A percentile compares a stretch with the other conserved stretches of the same genome.
phyloP scores from a whole-genome alignment of 2,113 vertebrate species.

The Callipepla squamata region DNA sequence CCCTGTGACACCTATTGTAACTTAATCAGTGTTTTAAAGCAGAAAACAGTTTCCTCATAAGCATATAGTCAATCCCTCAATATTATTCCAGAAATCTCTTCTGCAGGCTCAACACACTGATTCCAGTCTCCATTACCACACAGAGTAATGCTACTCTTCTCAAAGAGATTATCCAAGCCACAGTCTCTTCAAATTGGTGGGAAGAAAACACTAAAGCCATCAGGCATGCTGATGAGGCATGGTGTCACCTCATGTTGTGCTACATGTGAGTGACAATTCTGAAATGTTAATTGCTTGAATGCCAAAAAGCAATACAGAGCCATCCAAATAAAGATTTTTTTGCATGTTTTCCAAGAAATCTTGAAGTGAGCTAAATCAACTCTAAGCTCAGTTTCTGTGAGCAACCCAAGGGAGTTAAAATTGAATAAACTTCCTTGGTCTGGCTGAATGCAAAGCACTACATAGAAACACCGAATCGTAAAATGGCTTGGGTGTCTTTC shows the following conservation, averaged over 20 bases:
- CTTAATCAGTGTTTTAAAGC: neutral
- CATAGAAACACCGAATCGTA: too few species aligned
- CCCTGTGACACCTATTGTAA: neutral
- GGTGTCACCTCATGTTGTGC: neutral
- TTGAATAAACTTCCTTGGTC: neutral
- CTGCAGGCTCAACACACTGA: neutral
- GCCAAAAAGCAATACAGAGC: neutral
- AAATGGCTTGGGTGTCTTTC: too few species aligned
- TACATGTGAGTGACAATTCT: neutral
- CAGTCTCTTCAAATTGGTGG: neutral
- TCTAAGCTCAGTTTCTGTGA: neutral
- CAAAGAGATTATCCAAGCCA: neutral
- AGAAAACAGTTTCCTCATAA: neutral
- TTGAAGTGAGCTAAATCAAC: neutral
- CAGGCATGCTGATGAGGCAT: neutral
- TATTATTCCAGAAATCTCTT: neutral
- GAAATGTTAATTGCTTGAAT: neutral
- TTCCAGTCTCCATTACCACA: neutral
- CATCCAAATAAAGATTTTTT: neutral
- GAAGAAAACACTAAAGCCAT: neutral
- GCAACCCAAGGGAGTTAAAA: neutral
- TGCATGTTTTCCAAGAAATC: neutral
- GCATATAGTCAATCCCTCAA: fast-evolving
- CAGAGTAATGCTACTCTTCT: neutral
- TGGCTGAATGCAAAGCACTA: neutral